These are phyloP conservation scores for Antennarius maculatus DNA, from an alignment of 2,797 vertebrate species.

Conservation along the genomic window DNA sequence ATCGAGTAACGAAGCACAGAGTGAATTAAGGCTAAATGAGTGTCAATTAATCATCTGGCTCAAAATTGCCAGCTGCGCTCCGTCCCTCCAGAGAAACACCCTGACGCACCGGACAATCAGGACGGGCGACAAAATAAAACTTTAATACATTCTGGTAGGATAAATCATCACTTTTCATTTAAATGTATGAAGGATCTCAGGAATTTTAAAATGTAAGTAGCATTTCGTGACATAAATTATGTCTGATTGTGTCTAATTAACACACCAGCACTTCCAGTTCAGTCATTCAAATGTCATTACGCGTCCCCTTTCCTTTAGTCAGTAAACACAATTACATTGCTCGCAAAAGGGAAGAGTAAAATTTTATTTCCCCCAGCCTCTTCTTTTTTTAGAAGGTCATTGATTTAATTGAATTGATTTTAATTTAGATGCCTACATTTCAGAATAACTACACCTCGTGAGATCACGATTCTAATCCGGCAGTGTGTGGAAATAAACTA, in stretches of 20 bases:
- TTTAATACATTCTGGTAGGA: conserved; percentile 9
- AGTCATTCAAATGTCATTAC: conserved; percentile 36
- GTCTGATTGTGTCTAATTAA: conserved; percentile 26
- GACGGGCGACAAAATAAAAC: neutral
- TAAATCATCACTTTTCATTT: conserved; percentile 12
- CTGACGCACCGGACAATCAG: conserved; percentile 4
- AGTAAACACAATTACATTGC: conserved; percentile 41
- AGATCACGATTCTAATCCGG: too few species aligned
- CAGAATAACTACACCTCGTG: too few species aligned
- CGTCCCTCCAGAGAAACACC: conserved; percentile 4
- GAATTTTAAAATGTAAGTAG: neutral
- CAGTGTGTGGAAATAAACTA: conserved; percentile 15
- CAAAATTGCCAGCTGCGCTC: conserved; percentile 44
- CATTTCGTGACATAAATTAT: conserved; percentile 26
- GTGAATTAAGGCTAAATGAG: conserved; percentile 37
- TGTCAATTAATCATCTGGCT: conserved; percentile 40
- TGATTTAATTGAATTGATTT: neutral
- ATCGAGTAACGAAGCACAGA: conserved; percentile 19
- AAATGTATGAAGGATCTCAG: neutral
- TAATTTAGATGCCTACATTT: too few species aligned
- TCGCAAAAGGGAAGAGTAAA: conserved; percentile 17
- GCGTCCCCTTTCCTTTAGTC: conserved; percentile 31
- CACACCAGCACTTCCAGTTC: conserved; percentile 42
- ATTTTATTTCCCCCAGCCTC: neutral
- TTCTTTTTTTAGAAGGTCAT: conserved; percentile 15